Evolutionary conservation across 2,888 invertebrate species (phyloP).

Genomic region (Aphodius sticticus): DNA sequence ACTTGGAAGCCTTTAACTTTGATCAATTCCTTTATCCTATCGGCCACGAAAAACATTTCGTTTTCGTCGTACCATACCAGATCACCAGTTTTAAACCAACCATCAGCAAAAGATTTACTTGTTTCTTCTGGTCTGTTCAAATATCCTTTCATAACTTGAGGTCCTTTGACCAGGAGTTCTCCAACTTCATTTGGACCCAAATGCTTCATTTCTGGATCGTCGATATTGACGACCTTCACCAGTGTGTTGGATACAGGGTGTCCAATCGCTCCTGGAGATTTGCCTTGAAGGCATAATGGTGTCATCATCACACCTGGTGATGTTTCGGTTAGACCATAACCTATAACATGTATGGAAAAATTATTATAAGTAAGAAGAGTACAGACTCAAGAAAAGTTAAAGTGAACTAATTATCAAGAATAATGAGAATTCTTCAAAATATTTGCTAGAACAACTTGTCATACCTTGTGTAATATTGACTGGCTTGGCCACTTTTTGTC

Average conservation of each 20-base stretch:
- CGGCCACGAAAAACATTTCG: constrained; percentile 73
- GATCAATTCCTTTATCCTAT: constrained; percentile 83
- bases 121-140: constrained; percentile 78
- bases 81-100: constrained; percentile 82
- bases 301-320: constrained; percentile 57
- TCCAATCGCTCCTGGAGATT: constrained; percentile 62
- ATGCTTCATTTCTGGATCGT: constrained; percentile 49
- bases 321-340: constrained; percentile 78
- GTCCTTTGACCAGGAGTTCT: constrained; percentile 78
- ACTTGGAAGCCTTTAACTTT: constrained; percentile 79
- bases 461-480: constrained; percentile 50
- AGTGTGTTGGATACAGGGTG: constrained; percentile 68
- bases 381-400: background rate
- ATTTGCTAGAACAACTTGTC: too few relatives aligned
- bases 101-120: constrained; percentile 70
- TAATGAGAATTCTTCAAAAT: too few relatives aligned
- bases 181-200: constrained; percentile 66
- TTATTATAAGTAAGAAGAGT: background rate
- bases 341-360: constrained; percentile 51
- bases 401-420: too few relatives aligned
- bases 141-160: constrained; percentile 85
- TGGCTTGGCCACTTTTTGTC: constrained; percentile 57
- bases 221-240: constrained; percentile 67
- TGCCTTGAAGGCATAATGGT: constrained; percentile 33
- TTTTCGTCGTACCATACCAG: constrained; percentile 66